Evolutionary conservation across 2,797 vertebrate genomes (phyloP).

Genomic region (Neopelma chrysocephalum): DNA sequence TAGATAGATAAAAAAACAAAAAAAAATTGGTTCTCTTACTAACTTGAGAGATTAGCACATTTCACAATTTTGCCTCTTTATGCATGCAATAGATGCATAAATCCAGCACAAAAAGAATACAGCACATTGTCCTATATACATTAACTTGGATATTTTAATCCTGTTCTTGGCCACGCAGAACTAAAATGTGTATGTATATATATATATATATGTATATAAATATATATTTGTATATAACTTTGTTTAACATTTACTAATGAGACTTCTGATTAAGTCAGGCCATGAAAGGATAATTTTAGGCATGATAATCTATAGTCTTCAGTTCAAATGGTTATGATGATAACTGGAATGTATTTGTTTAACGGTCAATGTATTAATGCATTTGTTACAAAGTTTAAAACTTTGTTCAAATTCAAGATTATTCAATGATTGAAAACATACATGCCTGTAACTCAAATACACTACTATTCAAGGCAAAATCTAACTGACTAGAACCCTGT

Average conservation of each 20-base stretch:
- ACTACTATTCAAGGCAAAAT: background rate
- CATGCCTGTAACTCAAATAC: background rate
- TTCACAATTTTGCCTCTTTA: background rate
- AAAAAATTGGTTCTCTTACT: background rate
- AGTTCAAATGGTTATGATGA: background rate
- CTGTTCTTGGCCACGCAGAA: background rate
- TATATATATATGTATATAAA: no score
- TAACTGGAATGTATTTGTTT: background rate
- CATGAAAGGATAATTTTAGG: background rate
- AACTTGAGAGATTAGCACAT: background rate
- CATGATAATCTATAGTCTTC: background rate
- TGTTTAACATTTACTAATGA: background rate
- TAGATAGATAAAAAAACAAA: background rate
- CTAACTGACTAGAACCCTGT: background rate
- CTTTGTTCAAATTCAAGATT: background rate
- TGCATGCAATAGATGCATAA: background rate
- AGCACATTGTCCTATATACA: background rate
- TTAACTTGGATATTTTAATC: background rate
- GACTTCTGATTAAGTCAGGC: background rate
- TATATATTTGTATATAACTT: background rate
- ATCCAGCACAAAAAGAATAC: background rate
- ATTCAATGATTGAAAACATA: background rate
- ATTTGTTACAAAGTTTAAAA: constrained; percentile 1
- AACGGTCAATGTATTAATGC: background rate
- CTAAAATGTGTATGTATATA: accelerated